These are phyloP conservation scores for Araneus ventricosus DNA, from an alignment of 1,140 invertebrate genomes.

Conservation along the genomic window DNA sequence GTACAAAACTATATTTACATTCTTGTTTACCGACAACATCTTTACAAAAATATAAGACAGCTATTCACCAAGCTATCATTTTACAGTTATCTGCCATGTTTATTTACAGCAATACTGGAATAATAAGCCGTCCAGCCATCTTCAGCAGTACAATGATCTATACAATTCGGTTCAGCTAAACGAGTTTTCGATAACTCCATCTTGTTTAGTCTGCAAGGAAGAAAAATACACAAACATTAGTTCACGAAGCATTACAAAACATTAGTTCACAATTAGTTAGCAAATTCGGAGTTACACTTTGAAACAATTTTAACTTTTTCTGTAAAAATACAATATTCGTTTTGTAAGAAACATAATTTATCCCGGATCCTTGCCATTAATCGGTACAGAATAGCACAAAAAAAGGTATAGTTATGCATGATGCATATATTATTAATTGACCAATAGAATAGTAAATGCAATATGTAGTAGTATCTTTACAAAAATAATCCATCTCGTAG, in stretches of 20 bases:
- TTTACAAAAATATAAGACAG: constrained; percentile 58
- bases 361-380: too few species aligned
- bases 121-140: neutral
- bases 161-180: constrained; percentile 21
- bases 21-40: neutral
- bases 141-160: neutral
- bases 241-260: too few species aligned
- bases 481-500: too few species aligned
- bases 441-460: too few species aligned
- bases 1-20: constrained; percentile 68
- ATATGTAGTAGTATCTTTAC: too few species aligned
- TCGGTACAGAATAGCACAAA: too few species aligned
- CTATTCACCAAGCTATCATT: neutral
- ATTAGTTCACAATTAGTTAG: too few species aligned
- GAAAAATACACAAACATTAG: neutral
- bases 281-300: neutral
- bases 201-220: neutral
- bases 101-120: constrained; percentile 2
- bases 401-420: too few species aligned
- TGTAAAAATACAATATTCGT: too few species aligned
- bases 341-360: too few species aligned
- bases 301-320: neutral
- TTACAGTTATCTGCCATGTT: neutral
- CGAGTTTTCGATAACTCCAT: neutral
- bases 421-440: too few species aligned